Conservation (phyloP, 1,140 invertebrate genomes). For the Drosophila ercepeae region DNA sequence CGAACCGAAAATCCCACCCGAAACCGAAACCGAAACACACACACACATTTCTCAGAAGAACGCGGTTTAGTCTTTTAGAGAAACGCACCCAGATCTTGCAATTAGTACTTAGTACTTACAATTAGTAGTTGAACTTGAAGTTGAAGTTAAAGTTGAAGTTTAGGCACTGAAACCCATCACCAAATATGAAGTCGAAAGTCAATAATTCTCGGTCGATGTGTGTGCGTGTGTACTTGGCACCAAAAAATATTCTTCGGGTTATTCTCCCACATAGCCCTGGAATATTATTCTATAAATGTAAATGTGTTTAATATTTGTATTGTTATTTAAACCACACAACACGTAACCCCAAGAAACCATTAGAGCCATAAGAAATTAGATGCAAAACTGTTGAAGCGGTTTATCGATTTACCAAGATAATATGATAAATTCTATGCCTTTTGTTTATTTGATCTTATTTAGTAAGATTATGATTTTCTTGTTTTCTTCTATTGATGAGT, state of each 20-base stretch:
- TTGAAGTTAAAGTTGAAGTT: constrained; percentile 7
- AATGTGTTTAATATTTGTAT: constrained; percentile 5
- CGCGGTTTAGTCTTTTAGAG: constrained; percentile 36
- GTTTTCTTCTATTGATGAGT: constrained; percentile 20
- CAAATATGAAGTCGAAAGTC: constrained; percentile 23
- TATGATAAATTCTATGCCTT: constrained; percentile 37
- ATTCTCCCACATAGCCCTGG: constrained; percentile 8
- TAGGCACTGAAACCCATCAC: constrained; percentile 31
- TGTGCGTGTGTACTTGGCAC: constrained; percentile 58
- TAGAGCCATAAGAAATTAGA: constrained; percentile 58
- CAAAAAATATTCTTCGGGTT: constrained; percentile 28
- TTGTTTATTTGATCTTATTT: constrained; percentile 33
- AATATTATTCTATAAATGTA: constrained; percentile 30
- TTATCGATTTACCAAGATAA: constrained; percentile 54
- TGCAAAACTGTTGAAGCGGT: constrained; percentile 56
- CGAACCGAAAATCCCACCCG: constrained; percentile 26
- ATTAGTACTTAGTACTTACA: constrained; percentile 1
- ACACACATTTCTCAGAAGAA: constrained; percentile 7
- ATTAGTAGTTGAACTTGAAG: constrained; percentile 14
- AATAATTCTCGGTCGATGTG: constrained; percentile 41
- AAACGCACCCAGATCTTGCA: constrained; percentile 12
- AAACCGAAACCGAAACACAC: constrained; percentile 19
- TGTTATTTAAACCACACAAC: constrained; percentile 40
- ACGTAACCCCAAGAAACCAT: constrained; percentile 80
- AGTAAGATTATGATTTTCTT: constrained; percentile 40